Conservation (phyloP, 2,113 vertebrate genomes). For the Heterochromis multidens region DNA sequence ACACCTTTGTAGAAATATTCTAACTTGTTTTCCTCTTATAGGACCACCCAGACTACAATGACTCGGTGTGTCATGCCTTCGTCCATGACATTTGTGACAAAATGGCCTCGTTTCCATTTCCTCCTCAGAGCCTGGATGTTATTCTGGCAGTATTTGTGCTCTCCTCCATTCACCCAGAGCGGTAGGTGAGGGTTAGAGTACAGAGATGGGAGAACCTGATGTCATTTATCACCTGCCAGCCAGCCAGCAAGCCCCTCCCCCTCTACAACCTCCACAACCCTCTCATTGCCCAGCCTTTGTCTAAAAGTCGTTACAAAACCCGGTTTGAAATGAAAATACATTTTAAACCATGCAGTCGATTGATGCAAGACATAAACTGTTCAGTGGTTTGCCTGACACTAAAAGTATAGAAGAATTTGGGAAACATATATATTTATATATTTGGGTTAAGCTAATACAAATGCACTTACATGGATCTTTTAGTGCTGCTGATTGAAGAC, state of each 20-base stretch:
- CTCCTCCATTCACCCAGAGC: constrained; percentile 87
- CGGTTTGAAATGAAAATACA: neutral
- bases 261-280: neutral
- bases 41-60: constrained; percentile 81
- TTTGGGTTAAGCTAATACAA: neutral
- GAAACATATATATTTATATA: neutral
- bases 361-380: neutral
- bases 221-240: constrained; percentile 62
- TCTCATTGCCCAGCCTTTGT: constrained; percentile 14
- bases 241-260: constrained; percentile 41
- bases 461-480: neutral
- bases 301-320: constrained; percentile 2
- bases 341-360: neutral
- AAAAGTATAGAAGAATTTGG: neutral
- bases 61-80: constrained; percentile 84
- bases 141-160: constrained; percentile 91
- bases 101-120: constrained; percentile 82
- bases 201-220: constrained; percentile 56
- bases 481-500: neutral
- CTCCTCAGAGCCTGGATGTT: constrained; percentile 83
- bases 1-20: neutral
- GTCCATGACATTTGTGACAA: constrained; percentile 87
- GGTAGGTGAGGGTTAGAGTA: constrained; percentile 81
- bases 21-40: constrained; percentile 52
- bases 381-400: neutral